These are phyloP conservation scores for Thecocarcelia acutangulata DNA, from an alignment of 2,888 invertebrate species.

Conservation along the genomic window DNA sequence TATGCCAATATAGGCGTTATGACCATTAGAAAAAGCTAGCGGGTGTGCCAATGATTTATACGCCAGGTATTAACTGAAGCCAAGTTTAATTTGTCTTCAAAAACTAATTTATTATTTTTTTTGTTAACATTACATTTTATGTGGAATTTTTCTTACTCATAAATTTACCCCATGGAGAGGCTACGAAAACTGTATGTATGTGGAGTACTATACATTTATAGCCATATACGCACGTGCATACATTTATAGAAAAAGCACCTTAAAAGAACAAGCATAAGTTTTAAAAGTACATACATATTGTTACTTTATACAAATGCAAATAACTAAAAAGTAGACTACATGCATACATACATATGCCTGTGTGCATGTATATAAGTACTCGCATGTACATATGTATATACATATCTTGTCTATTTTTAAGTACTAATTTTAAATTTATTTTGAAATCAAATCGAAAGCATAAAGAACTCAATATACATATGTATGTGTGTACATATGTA, in stretches of 20 bases:
- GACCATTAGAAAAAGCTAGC: no score
- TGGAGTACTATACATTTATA: no score
- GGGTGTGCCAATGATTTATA: no score
- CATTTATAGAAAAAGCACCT: conserved; percentile 14
- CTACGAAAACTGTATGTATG: conserved; percentile 1
- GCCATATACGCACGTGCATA: neutral
- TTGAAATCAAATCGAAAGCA: neutral
- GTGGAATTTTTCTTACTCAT: neutral
- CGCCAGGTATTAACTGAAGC: no score
- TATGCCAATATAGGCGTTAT: no score
- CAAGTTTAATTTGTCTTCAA: neutral
- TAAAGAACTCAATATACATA: neutral
- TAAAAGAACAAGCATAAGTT: conserved; percentile 25
- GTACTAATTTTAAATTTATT: conserved; percentile 35
- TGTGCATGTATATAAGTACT: no score
- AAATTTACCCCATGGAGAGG: conserved; percentile 61
- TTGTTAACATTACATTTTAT: neutral
- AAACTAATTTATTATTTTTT: neutral
- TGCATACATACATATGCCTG: neutral
- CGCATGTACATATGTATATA: neutral
- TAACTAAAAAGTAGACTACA: neutral
- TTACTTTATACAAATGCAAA: conserved; percentile 2
- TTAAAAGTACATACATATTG: conserved; percentile 1
- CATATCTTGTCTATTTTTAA: conserved; percentile 43
- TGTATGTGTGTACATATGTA: neutral